phyloP scores from a whole-genome alignment of 2,888 invertebrate species.

The Conus canariensis region DNA sequence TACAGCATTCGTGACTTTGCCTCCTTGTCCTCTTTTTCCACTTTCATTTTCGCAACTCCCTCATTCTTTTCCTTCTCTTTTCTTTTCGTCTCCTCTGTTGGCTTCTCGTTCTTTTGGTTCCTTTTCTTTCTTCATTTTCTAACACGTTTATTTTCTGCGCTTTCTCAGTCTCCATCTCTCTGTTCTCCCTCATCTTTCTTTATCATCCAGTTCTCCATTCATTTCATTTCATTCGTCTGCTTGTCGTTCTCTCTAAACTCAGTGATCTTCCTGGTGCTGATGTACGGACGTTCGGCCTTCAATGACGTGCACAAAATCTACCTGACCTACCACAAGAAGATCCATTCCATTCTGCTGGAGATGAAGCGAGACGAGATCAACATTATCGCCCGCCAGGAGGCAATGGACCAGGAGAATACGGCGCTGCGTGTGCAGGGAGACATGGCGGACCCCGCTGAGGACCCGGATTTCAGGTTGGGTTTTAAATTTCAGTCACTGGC shows the following conservation, averaged over 20 bases:
- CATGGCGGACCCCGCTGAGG: constrained; percentile 47
- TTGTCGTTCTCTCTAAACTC: not conserved
- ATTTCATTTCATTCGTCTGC: too few relatives aligned
- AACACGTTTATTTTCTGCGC: too few relatives aligned
- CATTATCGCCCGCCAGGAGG: constrained; percentile 51
- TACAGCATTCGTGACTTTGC: not conserved
- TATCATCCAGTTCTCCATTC: too few relatives aligned
- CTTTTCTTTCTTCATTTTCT: not conserved
- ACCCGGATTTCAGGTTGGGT: constrained; percentile 48
- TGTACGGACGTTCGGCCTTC: constrained; percentile 72
- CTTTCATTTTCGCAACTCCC: not conserved
- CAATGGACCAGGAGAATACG: constrained; percentile 62
- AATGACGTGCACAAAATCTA: constrained; percentile 69
- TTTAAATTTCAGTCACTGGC: too few relatives aligned
- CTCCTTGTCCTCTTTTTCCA: too few relatives aligned
- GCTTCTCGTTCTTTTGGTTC: not conserved
- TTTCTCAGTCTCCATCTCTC: too few relatives aligned
- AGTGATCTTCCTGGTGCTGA: constrained; percentile 62
- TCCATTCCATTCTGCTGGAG: constrained; percentile 45
- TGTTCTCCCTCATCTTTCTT: too few relatives aligned
- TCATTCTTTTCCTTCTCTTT: not conserved
- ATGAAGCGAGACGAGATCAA: constrained; percentile 56
- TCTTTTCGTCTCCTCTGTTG: not conserved
- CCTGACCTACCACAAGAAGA: constrained; percentile 68
- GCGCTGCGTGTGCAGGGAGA: constrained; percentile 66